These are phyloP conservation scores for Champsocephalus esox DNA, from an alignment of 2,797 vertebrate species.

Conservation along the genomic window DNA sequence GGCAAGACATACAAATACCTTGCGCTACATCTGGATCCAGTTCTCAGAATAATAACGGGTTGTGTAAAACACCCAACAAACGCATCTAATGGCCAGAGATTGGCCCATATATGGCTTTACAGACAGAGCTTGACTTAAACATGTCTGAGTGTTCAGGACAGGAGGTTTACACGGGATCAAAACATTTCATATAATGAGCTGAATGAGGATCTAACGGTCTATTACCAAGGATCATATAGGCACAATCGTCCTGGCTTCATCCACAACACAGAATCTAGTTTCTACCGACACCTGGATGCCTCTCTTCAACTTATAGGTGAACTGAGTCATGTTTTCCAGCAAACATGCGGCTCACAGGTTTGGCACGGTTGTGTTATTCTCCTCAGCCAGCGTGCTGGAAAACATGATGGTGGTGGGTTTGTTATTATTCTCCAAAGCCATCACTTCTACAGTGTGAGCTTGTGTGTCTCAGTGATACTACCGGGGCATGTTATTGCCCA, in stretches of 20 bases:
- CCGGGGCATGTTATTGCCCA: conserved; percentile 23
- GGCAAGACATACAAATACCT: conserved; percentile 29
- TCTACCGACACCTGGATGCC: conserved; percentile 14
- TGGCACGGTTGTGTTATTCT: conserved; percentile 43
- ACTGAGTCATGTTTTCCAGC: conserved; percentile 74
- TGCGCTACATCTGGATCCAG: conserved; percentile 45
- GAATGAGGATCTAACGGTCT: no score
- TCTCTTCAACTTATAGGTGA: conserved; percentile 34
- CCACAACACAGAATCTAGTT: background rate
- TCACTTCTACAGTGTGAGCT: conserved; percentile 45
- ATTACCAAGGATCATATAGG: no score
- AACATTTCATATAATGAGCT: background rate
- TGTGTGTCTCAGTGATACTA: conserved; percentile 31
- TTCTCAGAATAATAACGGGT: conserved; percentile 38
- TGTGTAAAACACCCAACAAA: conserved; percentile 47
- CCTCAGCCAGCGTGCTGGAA: conserved; percentile 64
- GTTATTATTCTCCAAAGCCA: conserved; percentile 48
- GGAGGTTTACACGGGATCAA: conserved; percentile 16
- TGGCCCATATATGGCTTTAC: conserved; percentile 21
- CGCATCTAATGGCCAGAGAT: conserved; percentile 4
- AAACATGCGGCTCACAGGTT: conserved; percentile 58
- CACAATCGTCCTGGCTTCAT: background rate
- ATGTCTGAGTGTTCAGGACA: conserved; percentile 10
- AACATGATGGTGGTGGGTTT: conserved; percentile 62
- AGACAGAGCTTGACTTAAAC: background rate